Base-by-base conservation (phyloP, 2,888 invertebrate genomes). In the Sisyra nigra region DNA sequence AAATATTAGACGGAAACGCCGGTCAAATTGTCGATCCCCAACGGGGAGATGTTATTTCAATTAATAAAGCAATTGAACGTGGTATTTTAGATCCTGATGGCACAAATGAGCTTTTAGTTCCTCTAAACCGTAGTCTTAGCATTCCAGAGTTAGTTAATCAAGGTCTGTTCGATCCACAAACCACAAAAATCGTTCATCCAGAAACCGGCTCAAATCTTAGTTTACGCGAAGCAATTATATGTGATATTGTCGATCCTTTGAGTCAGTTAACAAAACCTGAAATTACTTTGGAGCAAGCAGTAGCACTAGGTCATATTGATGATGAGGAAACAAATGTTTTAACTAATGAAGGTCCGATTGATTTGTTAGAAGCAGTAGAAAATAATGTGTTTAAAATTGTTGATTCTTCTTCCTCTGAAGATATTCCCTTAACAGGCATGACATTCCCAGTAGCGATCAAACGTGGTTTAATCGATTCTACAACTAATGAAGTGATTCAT, bases 21-120 rank as follows among this genome's bases (percentile, higher is more conserved):
- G 93, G 93, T 17, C 72, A 75, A 50, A 81, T 94, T 46, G 65
- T 79, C 4, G 93, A 97, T 66, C 84, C 85, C 2, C 76, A 83
- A 55, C 74, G 81, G 46, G 85, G 89, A 40, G 80, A 88, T 50
- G 61, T 78, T 8, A 57, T 94, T 9, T 81, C 76, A 8, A 80
- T 97, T 44, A 75, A 77, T 45, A 80, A 91, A 63, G 96, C 94
- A 1, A 70, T 94, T 24, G 72, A 78, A 41, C 72, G 83, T 48
- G 89, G 91, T 44, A 73, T 92, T 47, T 61, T 88, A 47, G 87
- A 91, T 64, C 71, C 78, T 2, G 74, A 79, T 49, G 80, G 76
- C 45, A 77, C 76, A 40, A 81, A 83, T 56, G 75, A 82, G 58
- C 62, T 88, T 47, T 65, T 89, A 24, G 70, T 88, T 51, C 89